Evolutionary conservation across 2,797 vertebrate genomes (phyloP), one percentile per base, ranked within the genome.

Genomic region (Pelobates cultripes): DNA sequence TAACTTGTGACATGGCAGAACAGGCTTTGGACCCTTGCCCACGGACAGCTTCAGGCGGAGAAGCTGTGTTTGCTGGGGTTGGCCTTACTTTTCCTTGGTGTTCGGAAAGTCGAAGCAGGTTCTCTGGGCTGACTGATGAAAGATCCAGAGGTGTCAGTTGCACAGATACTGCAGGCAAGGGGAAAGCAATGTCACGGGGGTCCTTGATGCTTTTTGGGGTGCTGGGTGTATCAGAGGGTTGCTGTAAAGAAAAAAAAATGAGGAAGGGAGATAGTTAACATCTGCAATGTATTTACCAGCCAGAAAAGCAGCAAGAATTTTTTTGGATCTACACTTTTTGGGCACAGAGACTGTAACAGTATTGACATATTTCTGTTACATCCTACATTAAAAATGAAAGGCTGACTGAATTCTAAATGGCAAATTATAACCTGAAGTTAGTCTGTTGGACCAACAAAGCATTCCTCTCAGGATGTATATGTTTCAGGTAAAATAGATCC

Each of bases 121-220:
- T 70, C 2, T 95, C 94, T 7, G 87, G 51, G 6, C 84, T 81
- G 61, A 90, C 81, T 45, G 92, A 81, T 3, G 95, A 91, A 4
- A 91, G 45, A 69, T 88, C 85, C 77, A 72, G 85, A 0, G 89
- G 75, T 14, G 88, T 61, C 28, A 89, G 82, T 63, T 88, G 82
- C 67, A 95, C 90, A 0, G 91, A 89, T 2, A 92, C 88, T 17
- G 94, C 86, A 0, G 90, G 88, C 0, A 90, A 85, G 0, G 96
- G 95, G 87, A 99, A 98, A 91, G 98, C 96, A 88, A 94, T 85
- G 86, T 99, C 98, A 61, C 95, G 89, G 86, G 92, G 95, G 73
- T 99, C 98, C 91, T 97, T 98, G 1, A 88, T 90, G 86, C 95
- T 94, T 86, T 98, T 99, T 28, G 97, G 97, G 5, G 97, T 98